Conservation (phyloP, 2,113 vertebrate genomes). For the Pholis gunnellus region DNA sequence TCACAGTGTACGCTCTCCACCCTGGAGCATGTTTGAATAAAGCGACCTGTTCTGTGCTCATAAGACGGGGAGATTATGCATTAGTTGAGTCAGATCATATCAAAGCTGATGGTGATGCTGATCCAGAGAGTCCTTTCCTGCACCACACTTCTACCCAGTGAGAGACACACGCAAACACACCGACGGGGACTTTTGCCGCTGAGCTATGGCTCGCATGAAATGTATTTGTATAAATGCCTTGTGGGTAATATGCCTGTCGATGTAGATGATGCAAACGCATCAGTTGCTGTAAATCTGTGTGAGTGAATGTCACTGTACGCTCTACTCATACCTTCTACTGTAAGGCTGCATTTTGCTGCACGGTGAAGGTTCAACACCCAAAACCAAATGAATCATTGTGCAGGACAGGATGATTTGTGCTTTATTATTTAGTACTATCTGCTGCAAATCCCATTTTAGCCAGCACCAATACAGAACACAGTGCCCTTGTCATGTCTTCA, state of each 20-base stretch:
- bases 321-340: not conserved
- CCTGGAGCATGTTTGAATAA: constrained; percentile 11
- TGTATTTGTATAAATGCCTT: not conserved
- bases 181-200: not conserved
- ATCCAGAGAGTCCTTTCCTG: constrained; percentile 5
- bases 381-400: not conserved
- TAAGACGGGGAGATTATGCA: constrained; percentile 38
- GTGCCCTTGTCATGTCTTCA: constrained; percentile 12
- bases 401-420: constrained; percentile 1
- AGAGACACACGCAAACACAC: not conserved
- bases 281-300: not conserved
- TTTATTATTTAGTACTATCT: constrained; percentile 35
- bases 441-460: constrained; percentile 37
- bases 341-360: not conserved
- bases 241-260: not conserved
- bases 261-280: not conserved
- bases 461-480: constrained; percentile 18
- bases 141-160: not conserved
- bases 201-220: constrained; percentile 2
- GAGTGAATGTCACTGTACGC: not conserved
- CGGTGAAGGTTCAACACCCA: not conserved
- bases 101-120: constrained; percentile 32
- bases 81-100: constrained; percentile 36
- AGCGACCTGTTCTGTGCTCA: constrained; percentile 17
- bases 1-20: not conserved